Conservation (phyloP, 2,797 vertebrate species). For the Spheniscus humboldti region DNA sequence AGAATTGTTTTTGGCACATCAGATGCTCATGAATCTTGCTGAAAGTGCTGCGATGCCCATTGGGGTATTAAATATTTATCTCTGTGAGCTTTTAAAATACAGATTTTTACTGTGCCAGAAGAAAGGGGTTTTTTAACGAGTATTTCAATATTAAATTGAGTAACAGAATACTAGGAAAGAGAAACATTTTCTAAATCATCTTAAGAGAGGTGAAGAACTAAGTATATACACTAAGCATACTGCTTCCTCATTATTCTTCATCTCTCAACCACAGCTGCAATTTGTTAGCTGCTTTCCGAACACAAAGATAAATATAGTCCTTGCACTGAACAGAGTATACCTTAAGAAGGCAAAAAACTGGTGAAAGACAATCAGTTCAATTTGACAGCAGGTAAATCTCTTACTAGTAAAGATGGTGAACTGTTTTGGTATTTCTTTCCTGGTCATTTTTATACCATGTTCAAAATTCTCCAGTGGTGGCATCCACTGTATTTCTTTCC, state of each 20-base stretch:
- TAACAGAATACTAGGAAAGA: neutral
- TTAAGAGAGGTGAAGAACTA: neutral
- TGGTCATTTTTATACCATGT: neutral
- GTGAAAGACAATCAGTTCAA: neutral
- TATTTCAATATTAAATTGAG: constrained; percentile 1
- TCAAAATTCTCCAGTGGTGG: neutral
- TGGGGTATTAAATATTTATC: constrained; percentile 51
- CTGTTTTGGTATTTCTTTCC: neutral
- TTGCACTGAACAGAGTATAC: neutral
- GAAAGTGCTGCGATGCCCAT: neutral
- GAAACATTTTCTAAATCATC: neutral
- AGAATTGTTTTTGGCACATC: neutral
- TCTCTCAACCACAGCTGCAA: neutral
- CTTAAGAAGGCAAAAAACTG: neutral
- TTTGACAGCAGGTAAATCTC: neutral
- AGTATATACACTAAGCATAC: neutral
- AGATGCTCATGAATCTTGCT: neutral
- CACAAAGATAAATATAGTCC: neutral
- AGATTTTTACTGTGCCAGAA: neutral
- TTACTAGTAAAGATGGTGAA: neutral
- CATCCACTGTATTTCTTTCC: neutral
- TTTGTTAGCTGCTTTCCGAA: neutral
- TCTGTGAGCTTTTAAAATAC: constrained; percentile 10
- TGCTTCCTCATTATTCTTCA: neutral
- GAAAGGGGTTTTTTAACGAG: neutral